phyloP scores from a whole-genome alignment of 2,888 invertebrate genomes.

The Diplazon laetatorius region DNA sequence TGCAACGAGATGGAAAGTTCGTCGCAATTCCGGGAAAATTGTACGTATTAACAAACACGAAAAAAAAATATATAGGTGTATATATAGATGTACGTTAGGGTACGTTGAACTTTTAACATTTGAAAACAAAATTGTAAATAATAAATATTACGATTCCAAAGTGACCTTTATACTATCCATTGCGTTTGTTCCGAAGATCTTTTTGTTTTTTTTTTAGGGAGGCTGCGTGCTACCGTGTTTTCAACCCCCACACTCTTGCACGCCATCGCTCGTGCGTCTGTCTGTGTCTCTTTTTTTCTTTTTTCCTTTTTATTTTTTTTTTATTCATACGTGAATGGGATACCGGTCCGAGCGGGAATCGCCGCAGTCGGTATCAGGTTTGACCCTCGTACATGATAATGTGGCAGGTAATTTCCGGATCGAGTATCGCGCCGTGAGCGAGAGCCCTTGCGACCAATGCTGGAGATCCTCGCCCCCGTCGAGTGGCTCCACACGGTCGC shows the following conservation, averaged over 20 bases:
- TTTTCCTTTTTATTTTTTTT: not conserved
- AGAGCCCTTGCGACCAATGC: slow-evolving; percentile 46
- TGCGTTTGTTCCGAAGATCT: too few relatives aligned
- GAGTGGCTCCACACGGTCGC: too few relatives aligned
- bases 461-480: slow-evolving; percentile 31
- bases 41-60: too few relatives aligned
- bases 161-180: too few relatives aligned
- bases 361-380: slow-evolving; percentile 63
- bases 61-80: too few relatives aligned
- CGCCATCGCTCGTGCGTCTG: too few relatives aligned
- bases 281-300: slow-evolving; percentile 2
- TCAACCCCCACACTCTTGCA: too few relatives aligned
- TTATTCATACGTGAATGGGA: not conserved
- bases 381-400: slow-evolving; percentile 77
- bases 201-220: slow-evolving; percentile 20
- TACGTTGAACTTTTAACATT: too few relatives aligned
- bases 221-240: slow-evolving; percentile 31
- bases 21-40: not conserved
- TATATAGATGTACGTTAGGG: not conserved
- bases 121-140: too few relatives aligned
- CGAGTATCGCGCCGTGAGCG: slow-evolving; percentile 66
- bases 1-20: slow-evolving; percentile 14
- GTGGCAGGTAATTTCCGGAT: slow-evolving; percentile 78
- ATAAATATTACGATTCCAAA: too few relatives aligned
- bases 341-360: slow-evolving; percentile 2